A percentile compares a stretch with the other conserved stretches of the same genome.
These are phyloP conservation scores for Dendrocopos noguchii DNA, from an alignment of 2,113 vertebrate genomes.

Conservation along the genomic window DNA sequence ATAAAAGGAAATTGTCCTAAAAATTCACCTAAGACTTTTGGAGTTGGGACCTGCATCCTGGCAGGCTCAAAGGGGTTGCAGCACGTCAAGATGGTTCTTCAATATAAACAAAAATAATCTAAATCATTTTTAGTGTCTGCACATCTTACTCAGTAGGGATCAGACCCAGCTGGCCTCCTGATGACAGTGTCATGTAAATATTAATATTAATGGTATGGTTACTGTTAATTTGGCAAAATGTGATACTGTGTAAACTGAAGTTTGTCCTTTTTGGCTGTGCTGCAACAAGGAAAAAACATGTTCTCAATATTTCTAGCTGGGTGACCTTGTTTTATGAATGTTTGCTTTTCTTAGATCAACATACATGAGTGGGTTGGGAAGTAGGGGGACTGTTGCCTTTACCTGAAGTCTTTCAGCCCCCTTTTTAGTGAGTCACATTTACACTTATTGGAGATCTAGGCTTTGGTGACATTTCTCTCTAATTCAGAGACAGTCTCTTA, in stretches of 20 bases:
- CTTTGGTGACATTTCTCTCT: background rate
- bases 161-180: background rate
- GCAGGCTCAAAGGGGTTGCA: background rate
- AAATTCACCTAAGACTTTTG: background rate
- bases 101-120: background rate
- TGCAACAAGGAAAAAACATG: conserved; percentile 26
- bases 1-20: background rate
- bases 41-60: background rate
- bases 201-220: conserved; percentile 35
- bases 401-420: conserved; percentile 6
- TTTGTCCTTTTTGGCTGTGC: conserved; percentile 41
- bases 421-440: background rate
- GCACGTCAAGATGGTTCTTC: background rate
- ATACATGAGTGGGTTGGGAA: background rate
- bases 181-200: conserved; percentile 33
- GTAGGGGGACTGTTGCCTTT: background rate
- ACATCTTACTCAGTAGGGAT: background rate
- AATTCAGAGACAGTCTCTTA: background rate
- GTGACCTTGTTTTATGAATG: conserved; percentile 33
- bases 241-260: conserved; percentile 21
- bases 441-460: background rate
- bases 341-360: conserved; percentile 44
- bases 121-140: background rate
- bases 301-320: conserved; percentile 36
- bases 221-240: conserved; percentile 51